Conservation (phyloP, 2,888 invertebrate genomes). For the Orthonevra nobilis region DNA sequence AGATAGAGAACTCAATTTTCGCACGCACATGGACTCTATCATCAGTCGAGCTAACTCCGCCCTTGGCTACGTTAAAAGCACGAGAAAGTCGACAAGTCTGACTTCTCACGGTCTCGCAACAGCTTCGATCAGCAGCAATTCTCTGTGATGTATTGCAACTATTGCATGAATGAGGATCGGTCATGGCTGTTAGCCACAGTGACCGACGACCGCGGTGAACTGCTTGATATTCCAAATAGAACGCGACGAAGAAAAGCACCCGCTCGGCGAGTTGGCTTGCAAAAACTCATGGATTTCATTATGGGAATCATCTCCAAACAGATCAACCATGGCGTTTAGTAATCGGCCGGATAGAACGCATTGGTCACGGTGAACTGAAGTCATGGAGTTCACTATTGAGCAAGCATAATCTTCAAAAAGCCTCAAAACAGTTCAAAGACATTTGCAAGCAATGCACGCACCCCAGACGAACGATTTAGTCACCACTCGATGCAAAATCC, state of each 20-base stretch:
- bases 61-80: no score
- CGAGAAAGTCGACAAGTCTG: constrained; percentile 90
- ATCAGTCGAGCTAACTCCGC: no score
- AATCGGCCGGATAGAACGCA: constrained; percentile 96
- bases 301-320: constrained; percentile 96
- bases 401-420: constrained; percentile 92
- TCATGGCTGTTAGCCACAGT: constrained; percentile 96
- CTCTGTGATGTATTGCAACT: constrained; percentile 95
- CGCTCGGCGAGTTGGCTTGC: constrained; percentile 92
- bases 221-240: constrained; percentile 95
- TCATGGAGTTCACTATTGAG: constrained; percentile 97
- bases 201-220: constrained; percentile 96
- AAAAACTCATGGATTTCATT: constrained; percentile 98
- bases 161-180: constrained; percentile 98
- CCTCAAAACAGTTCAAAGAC: constrained; percentile 93
- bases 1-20: no score
- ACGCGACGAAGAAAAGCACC: constrained; percentile 91
- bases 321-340: constrained; percentile 98
- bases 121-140: constrained; percentile 84
- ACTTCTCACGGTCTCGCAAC: constrained; percentile 86
- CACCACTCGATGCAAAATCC: constrained; percentile 93
- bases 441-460: constrained; percentile 94
- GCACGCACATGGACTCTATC: no score
- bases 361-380: constrained; percentile 98
- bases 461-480: constrained; percentile 95